These are phyloP conservation scores for Allacma fusca DNA, from an alignment of 2,888 invertebrate genomes.

Conservation along the genomic window DNA sequence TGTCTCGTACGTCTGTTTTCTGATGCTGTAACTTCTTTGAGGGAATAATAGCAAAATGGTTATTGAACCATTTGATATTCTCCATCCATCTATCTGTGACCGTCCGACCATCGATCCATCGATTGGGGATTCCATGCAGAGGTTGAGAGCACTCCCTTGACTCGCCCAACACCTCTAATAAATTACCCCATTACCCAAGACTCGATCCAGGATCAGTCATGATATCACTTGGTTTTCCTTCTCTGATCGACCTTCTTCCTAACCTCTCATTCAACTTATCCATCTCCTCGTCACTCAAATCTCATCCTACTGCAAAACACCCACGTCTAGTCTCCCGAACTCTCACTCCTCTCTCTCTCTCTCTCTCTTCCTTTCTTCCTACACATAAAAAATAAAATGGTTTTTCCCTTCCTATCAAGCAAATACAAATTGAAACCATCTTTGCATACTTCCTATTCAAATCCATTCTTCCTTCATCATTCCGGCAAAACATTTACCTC, in stretches of 20 bases:
- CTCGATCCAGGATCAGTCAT: constrained; percentile 36
- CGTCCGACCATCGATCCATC: constrained; percentile 18
- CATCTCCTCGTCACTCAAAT: constrained; percentile 10
- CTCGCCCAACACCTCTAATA: constrained; percentile 46
- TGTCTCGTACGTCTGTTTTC: not conserved
- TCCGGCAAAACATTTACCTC: not conserved
- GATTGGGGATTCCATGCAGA: constrained; percentile 34
- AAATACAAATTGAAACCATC: not conserved
- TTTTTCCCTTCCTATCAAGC: not conserved
- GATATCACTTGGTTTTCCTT: constrained; percentile 32
- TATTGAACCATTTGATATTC: constrained; percentile 42
- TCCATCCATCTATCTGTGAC: constrained; percentile 20
- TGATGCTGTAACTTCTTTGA: not conserved
- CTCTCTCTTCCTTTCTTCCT: not conserved
- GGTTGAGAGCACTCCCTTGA: constrained; percentile 38
- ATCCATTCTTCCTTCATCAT: not conserved
- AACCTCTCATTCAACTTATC: constrained; percentile 26
- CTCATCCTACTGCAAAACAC: constrained; percentile 10
- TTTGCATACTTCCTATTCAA: not conserved
- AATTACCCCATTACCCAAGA: constrained; percentile 47
- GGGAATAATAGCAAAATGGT: constrained; percentile 37
- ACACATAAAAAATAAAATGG: not conserved
- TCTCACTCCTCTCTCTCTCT: not conserved
- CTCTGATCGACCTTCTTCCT: constrained; percentile 20
- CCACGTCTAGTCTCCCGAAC: not conserved